Conservation (phyloP, 2,888 invertebrate genomes). For the Lasioglossum lativentre region DNA sequence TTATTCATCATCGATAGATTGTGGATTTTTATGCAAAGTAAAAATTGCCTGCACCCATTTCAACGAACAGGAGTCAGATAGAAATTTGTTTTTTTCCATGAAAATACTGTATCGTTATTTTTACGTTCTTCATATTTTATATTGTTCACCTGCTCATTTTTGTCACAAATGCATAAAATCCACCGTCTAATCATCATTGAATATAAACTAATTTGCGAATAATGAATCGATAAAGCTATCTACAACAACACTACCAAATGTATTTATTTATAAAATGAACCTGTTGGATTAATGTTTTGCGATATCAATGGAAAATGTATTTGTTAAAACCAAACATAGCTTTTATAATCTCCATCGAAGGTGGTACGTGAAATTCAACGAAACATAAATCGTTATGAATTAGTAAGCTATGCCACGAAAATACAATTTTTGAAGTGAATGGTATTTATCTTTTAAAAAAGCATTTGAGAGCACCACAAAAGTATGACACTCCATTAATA, state of each 20-base stretch:
- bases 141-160: too few species aligned
- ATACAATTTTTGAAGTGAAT: background rate
- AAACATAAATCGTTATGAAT: background rate
- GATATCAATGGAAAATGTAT: background rate
- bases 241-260: too few species aligned
- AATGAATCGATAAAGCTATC: background rate
- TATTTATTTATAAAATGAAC: too few species aligned
- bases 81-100: background rate
- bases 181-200: too few species aligned
- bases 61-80: too few species aligned
- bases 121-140: background rate
- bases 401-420: background rate
- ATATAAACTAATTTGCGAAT: too few species aligned
- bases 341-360: too few species aligned
- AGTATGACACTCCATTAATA: background rate
- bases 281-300: too few species aligned
- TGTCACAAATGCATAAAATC: too few species aligned
- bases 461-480: background rate
- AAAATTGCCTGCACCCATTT: background rate
- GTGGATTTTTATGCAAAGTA: background rate
- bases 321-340: background rate
- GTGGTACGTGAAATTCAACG: too few species aligned
- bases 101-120: background rate
- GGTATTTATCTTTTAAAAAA: background rate
- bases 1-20: background rate